Evolutionary conservation across 1,140 invertebrate genomes (phyloP), one percentile per base, ranked within the genome.

Genomic region (Tigriopus japonicus): DNA sequence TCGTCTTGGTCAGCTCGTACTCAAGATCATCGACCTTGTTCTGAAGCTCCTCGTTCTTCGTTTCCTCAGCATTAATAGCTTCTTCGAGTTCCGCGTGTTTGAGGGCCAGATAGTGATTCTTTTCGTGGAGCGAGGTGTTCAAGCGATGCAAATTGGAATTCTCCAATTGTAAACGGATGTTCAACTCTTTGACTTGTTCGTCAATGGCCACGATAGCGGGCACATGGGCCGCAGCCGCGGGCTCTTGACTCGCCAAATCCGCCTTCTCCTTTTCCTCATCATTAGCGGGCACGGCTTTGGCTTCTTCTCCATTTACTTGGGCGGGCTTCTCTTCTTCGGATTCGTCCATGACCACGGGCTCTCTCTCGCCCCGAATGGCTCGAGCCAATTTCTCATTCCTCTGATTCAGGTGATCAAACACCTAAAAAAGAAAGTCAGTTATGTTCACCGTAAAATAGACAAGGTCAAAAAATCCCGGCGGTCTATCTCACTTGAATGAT

Each of bases 11-110:
- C 19, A 91, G 72, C 69, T 96, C 89, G 71, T 95, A 96, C 69
- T 95, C 88, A 40, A 94, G 71, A 72, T 96, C 93, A 70, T 96
- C 92, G 49, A 94, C 85, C 75, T 93, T 87, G 73, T 96, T 96
- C 70, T 87, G 84, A 42, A 95, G 74, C 69, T 97, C 93, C 21
- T 91, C 92, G 62, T 84, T 86, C 73, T 93, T 85, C 0, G 90
- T 96, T 73, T 96, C 90, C 67, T 88, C 82, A 21, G 85, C 86
- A 35, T 85, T 88, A 56, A 94, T 77, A 21, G 85, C 84, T 69
- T 97, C 92, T 72, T 94, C 87, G 28, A 92, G 72, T 70, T 90
- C 87, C 43, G 89, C 84, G 71, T 92, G 84, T 76, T 84, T 42
- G 15, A 65, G 21, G 15, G 12, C 41, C 23, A 66, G 28, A 17